A percentile compares a stretch with the other conserved stretches of the same genome.
phyloP scores from a whole-genome alignment of 2,113 vertebrate species.

The Microcebus ravelobensis region DNA sequence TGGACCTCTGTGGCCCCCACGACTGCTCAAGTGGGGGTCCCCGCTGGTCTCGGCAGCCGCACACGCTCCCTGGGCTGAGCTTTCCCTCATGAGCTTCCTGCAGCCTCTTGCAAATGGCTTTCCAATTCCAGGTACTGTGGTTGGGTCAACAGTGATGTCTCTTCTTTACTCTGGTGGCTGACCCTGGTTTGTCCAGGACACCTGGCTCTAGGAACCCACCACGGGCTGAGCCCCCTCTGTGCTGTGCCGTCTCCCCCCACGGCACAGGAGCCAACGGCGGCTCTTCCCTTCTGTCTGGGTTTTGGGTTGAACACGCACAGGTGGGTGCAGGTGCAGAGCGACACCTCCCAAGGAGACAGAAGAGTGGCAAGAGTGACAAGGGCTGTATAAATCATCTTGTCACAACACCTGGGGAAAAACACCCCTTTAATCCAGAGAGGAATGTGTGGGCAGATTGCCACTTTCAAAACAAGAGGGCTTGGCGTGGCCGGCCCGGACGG shows the following conservation, averaged over 20 bases:
- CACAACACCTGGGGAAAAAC: background rate
- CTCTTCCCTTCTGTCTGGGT: background rate
- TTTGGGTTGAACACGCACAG: background rate
- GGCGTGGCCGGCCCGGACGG: rapidly evolving
- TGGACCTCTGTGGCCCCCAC: background rate
- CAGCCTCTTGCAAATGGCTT: background rate
- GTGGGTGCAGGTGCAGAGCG: background rate
- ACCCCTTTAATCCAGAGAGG: background rate
- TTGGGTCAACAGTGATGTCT: rapidly evolving
- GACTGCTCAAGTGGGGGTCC: background rate
- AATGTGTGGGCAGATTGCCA: background rate
- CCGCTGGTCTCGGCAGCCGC: no score
- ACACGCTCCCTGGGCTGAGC: background rate
- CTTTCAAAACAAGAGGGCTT: background rate
- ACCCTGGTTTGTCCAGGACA: background rate
- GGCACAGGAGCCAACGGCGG: no score
- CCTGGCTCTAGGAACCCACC: rapidly evolving
- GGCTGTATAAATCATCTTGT: background rate
- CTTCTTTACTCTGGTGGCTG: rapidly evolving
- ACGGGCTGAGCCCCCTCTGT: rapidly evolving
- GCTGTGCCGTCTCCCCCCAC: background rate
- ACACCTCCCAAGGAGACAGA: background rate
- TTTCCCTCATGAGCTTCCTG: background rate
- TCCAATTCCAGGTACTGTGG: background rate
- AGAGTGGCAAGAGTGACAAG: background rate